Evolutionary conservation across 92 coral and sea anemone species (phyloP).

Genomic region (Palythoa caribaeorum): DNA sequence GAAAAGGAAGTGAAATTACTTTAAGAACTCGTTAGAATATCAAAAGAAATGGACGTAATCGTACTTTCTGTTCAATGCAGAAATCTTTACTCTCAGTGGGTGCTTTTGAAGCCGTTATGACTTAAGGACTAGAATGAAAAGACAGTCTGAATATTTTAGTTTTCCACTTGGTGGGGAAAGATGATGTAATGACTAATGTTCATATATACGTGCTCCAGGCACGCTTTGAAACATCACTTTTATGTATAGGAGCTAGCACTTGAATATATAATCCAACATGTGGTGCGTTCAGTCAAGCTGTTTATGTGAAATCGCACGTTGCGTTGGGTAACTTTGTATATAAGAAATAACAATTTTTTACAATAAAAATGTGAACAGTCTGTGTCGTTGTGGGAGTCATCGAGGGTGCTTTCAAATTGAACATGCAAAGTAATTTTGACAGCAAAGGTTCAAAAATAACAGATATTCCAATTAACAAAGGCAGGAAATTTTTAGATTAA

Average conservation of each 20-base stretch:
- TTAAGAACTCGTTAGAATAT: background rate
- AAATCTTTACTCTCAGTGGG: background rate
- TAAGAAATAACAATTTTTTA: conserved; percentile 6
- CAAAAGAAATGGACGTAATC: background rate
- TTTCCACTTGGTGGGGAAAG: conserved; percentile 11
- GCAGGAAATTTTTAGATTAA: too few relatives aligned
- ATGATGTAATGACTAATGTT: background rate
- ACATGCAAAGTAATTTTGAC: too few relatives aligned
- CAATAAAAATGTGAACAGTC: background rate
- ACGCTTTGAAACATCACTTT: background rate
- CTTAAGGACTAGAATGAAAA: background rate
- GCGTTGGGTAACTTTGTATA: conserved; percentile 1
- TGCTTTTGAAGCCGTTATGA: conserved; percentile 17
- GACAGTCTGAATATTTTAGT: background rate
- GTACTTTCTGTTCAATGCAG: background rate
- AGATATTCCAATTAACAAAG: too few relatives aligned
- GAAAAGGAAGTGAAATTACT: conserved; percentile 42
- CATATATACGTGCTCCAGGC: background rate
- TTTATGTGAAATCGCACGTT: conserved; percentile 23
- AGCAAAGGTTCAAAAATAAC: too few relatives aligned
- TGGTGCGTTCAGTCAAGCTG: background rate
- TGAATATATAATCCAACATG: background rate
- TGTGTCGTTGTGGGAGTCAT: too few relatives aligned
- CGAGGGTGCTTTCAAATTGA: too few relatives aligned
- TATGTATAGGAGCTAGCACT: background rate